Conservation (phyloP, 1,140 invertebrate species). For the Ceratosolen solmsi region DNA sequence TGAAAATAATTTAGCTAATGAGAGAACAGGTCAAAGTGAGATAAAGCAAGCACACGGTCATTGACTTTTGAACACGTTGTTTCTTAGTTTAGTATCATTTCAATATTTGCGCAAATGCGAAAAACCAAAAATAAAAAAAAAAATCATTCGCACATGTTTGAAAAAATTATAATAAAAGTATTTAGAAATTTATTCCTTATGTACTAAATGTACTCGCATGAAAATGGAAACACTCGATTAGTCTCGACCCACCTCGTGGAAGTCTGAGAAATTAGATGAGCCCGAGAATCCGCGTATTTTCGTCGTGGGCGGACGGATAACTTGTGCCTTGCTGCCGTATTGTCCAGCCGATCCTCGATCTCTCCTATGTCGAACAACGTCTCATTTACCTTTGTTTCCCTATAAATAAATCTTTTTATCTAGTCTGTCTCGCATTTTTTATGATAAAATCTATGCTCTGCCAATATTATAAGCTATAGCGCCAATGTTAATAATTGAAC, state of each 20-base stretch:
- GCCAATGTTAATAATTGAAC: too few relatives aligned
- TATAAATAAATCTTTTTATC: neutral
- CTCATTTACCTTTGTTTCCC: conserved; percentile 66
- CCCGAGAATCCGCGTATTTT: conserved; percentile 75
- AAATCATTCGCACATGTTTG: too few relatives aligned
- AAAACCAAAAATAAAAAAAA: too few relatives aligned
- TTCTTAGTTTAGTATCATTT: neutral
- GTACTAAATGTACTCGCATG: too few relatives aligned
- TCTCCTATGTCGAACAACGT: conserved; percentile 77
- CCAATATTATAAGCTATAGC: too few relatives aligned
- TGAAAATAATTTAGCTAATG: neutral
- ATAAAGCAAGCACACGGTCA: conserved; percentile 15
- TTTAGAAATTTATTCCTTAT: too few relatives aligned
- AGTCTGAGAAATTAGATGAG: conserved; percentile 51
- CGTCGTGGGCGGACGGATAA: conserved; percentile 81
- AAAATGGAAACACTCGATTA: too few relatives aligned
- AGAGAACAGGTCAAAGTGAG: neutral
- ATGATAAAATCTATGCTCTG: too few relatives aligned
- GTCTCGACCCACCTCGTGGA: conserved; percentile 52
- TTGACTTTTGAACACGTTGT: conserved; percentile 1
- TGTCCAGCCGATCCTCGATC: conserved; percentile 78
- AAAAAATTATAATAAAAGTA: too few relatives aligned
- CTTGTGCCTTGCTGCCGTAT: conserved; percentile 83
- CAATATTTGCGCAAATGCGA: too few relatives aligned
- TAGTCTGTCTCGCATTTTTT: neutral